Percentiles rank a stretch among this genome's conserved stretches.
Evolutionary conservation across 2,888 invertebrate species (phyloP).

Genomic region (Creontiades dilutus): DNA sequence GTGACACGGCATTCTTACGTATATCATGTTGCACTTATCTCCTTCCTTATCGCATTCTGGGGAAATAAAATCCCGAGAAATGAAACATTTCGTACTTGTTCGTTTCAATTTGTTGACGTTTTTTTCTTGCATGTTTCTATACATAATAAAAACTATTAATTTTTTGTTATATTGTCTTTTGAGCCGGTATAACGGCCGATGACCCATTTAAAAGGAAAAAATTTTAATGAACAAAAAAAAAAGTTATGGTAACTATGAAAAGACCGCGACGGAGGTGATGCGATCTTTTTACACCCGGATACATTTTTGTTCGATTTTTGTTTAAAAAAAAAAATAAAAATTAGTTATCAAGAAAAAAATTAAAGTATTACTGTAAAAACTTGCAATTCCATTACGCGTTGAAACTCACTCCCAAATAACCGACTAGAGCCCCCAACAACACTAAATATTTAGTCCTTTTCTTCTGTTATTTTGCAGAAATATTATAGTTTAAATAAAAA

Average conservation of each 20-base stretch:
- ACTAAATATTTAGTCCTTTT: slow-evolving; percentile 43
- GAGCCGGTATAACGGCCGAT: slow-evolving; percentile 16
- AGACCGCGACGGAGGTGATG: slow-evolving; percentile 45
- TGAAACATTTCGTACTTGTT: too few species aligned
- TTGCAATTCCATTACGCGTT: slow-evolving; percentile 57
- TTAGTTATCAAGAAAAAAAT: slow-evolving; percentile 10
- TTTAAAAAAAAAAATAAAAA: not conserved
- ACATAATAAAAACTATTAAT: slow-evolving; percentile 4
- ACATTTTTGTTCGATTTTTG: not conserved
- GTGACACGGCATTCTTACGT: slow-evolving; percentile 66
- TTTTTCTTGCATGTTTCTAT: not conserved
- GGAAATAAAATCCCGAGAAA: not conserved
- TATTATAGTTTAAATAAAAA: slow-evolving; percentile 38
- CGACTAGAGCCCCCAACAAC: slow-evolving; percentile 70
- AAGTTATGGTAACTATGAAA: slow-evolving; percentile 49
- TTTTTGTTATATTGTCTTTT: slow-evolving; percentile 67
- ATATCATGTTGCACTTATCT: slow-evolving; percentile 60
- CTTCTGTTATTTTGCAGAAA: slow-evolving; percentile 23
- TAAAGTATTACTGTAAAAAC: slow-evolving; percentile 21
- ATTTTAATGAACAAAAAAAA: slow-evolving; percentile 38
- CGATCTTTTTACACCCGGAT: slow-evolving; percentile 24
- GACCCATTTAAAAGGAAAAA: slow-evolving; percentile 23
- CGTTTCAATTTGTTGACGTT: not conserved
- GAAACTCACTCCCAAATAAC: slow-evolving; percentile 61
- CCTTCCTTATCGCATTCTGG: not conserved